A percentile compares a stretch with the other conserved stretches of the same genome.
Conservation (phyloP, 2,888 invertebrate species). For the Liopterus haemorrhoidalis region DNA sequence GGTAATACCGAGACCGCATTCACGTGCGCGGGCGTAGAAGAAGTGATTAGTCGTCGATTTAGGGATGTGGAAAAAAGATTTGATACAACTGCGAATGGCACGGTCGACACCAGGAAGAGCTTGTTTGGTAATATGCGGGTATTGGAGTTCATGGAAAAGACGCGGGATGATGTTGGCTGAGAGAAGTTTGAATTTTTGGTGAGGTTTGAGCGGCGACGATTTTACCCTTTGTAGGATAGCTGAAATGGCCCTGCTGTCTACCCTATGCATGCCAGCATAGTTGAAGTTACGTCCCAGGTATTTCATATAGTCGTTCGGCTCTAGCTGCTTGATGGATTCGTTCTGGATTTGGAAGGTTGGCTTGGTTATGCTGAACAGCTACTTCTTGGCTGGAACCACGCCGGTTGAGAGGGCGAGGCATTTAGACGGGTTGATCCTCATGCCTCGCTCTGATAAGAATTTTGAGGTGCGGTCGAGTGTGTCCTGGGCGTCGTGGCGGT, state of each 20-base stretch:
- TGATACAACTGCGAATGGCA: neutral
- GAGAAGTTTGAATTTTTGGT: conserved; percentile 9
- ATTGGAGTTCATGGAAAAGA: neutral
- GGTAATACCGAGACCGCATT: neutral
- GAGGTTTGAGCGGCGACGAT: conserved; percentile 14
- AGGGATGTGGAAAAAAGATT: neutral
- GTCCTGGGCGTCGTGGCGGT: too few species aligned
- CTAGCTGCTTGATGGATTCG: neutral
- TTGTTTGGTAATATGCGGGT: neutral
- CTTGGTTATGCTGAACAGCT: conserved; percentile 1
- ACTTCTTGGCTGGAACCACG: conserved; percentile 16
- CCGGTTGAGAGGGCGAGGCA: too few species aligned
- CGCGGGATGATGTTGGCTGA: conserved; percentile 1
- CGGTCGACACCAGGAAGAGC: neutral
- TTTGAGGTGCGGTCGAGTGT: too few species aligned
- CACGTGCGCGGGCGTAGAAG: neutral
- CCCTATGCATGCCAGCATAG: neutral
- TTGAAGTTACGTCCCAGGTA: neutral
- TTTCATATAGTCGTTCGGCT: neutral
- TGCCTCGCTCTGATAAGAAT: too few species aligned
- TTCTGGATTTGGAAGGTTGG: neutral
- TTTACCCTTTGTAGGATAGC: conserved; percentile 4
- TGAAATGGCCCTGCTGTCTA: too few species aligned
- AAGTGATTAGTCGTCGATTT: neutral
- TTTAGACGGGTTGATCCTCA: too few species aligned